Evolutionary conservation across 2,797 vertebrate species (phyloP).

Genomic region (Harpagifer antarcticus): DNA sequence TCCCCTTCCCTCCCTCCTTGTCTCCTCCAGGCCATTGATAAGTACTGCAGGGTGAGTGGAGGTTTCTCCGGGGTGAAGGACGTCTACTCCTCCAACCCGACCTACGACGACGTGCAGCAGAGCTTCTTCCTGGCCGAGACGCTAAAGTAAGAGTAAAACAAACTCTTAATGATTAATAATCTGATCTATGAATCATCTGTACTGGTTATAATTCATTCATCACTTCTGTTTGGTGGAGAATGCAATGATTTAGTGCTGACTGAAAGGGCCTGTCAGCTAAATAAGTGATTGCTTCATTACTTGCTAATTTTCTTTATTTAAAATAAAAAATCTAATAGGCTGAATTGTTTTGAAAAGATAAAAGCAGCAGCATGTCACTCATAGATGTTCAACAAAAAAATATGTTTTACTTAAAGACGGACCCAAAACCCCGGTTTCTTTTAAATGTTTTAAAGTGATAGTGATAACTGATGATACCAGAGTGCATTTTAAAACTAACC

Average conservation of each 20-base stretch:
- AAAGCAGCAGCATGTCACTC: background rate
- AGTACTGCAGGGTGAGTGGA: constrained; percentile 95
- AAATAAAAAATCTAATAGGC: background rate
- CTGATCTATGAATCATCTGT: background rate
- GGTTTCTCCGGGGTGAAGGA: constrained; percentile 99
- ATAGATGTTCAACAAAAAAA: background rate
- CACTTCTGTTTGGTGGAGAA: background rate
- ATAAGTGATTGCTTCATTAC: constrained; percentile 20
- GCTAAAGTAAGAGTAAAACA: constrained; percentile 90
- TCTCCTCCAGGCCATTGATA: constrained; percentile 92
- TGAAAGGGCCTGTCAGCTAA: constrained; percentile 7
- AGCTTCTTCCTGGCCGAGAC: constrained; percentile 99
- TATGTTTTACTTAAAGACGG: no score
- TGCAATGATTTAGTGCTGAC: constrained; percentile 12
- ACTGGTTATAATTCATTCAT: constrained; percentile 12
- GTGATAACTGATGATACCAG: no score
- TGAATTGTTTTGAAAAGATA: background rate
- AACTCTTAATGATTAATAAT: background rate
- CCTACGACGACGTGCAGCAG: constrained; percentile 97
- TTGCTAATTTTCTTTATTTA: background rate
- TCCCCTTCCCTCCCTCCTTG: background rate
- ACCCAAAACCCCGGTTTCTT: no score
- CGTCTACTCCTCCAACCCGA: constrained; percentile 95
- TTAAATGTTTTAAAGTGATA: no score
- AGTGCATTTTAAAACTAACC: no score